A percentile compares a stretch with the other conserved stretches of the same genome.
These are phyloP conservation scores for Athrips mouffetella DNA, from an alignment of 2,888 invertebrate species.

Conservation along the genomic window DNA sequence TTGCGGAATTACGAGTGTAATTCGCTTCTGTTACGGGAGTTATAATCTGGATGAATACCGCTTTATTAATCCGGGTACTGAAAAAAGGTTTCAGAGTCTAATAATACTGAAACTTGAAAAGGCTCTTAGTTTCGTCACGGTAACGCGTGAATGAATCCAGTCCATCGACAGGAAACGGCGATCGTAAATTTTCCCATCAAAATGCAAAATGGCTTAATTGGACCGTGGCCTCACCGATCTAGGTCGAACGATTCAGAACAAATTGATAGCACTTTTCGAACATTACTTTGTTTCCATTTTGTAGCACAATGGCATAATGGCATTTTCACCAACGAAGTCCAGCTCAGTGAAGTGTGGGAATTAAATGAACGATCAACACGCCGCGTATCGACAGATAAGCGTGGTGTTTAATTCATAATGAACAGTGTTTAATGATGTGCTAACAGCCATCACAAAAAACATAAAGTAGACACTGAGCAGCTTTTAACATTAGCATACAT, in stretches of 20 bases:
- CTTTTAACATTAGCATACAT: too few species aligned
- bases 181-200: conserved; percentile 68
- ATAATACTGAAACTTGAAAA: conserved; percentile 28
- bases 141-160: conserved; percentile 55
- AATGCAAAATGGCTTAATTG: conserved; percentile 78
- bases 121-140: conserved; percentile 43
- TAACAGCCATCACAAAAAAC: too few species aligned
- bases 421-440: too few species aligned
- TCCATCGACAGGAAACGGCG: conserved; percentile 41
- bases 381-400: too few species aligned
- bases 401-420: too few species aligned
- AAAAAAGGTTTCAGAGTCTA: conserved; percentile 25
- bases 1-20: too few species aligned
- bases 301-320: conserved; percentile 29
- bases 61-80: too few species aligned
- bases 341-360: conserved; percentile 3
- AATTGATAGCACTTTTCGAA: conserved; percentile 68
- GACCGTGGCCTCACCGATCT: conserved; percentile 70
- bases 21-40: too few species aligned
- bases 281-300: conserved; percentile 53
- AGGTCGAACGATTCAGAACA: conserved; percentile 70
- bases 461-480: too few species aligned
- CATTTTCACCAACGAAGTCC: conserved; percentile 14
- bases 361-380: neutral
- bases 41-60: too few species aligned